Evolutionary conservation across 1,140 invertebrate genomes (phyloP).

Genomic region (Drosophila watanabei): DNA sequence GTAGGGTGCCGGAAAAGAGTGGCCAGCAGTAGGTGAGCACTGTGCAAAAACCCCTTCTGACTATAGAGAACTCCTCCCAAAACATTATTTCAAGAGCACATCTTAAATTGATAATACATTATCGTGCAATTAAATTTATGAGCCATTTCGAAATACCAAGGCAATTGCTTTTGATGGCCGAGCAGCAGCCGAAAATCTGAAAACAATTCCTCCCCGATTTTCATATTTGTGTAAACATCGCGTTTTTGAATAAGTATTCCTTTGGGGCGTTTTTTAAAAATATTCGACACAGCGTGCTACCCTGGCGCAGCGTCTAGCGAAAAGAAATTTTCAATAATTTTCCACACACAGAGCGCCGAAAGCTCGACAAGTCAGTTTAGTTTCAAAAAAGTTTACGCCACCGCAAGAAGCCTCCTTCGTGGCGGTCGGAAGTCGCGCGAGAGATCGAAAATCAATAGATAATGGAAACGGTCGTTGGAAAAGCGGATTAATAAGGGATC

Average conservation of each 20-base stretch:
- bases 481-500: slow-evolving; percentile 32
- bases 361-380: slow-evolving; percentile 73
- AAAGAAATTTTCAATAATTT: slow-evolving; percentile 85
- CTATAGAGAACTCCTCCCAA: not conserved
- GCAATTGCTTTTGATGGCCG: slow-evolving; percentile 38
- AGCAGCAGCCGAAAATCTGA: slow-evolving; percentile 12
- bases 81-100: slow-evolving; percentile 35
- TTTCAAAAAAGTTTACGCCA: slow-evolving; percentile 80
- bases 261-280: slow-evolving; percentile 12
- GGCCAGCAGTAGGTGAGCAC: slow-evolving; percentile 17
- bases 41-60: not conserved
- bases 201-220: slow-evolving; percentile 26
- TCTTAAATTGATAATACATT: slow-evolving; percentile 49
- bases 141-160: slow-evolving; percentile 41
- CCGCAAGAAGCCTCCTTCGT: slow-evolving; percentile 59
- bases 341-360: slow-evolving; percentile 57
- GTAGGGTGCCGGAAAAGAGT: slow-evolving; percentile 65
- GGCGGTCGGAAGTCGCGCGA: slow-evolving; percentile 27
- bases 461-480: slow-evolving; percentile 43
- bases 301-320: slow-evolving; percentile 49
- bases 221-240: slow-evolving; percentile 47
- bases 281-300: slow-evolving; percentile 61
- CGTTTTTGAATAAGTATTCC: slow-evolving; percentile 29
- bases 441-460: slow-evolving; percentile 62
- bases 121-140: slow-evolving; percentile 32